Evolutionary conservation across 2,113 vertebrate species (phyloP).

Genomic region (Desmodus rotundus): DNA sequence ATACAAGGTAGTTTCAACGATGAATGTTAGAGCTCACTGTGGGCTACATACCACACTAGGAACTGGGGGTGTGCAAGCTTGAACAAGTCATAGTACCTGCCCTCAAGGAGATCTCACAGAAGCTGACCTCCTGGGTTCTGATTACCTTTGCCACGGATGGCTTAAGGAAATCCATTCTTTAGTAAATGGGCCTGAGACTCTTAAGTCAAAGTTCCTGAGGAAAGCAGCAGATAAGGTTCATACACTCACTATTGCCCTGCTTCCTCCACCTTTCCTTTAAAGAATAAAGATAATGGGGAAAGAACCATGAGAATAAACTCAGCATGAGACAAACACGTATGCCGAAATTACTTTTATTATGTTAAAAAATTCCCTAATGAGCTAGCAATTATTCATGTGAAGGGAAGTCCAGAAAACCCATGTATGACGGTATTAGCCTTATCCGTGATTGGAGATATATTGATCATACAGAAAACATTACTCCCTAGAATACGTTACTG

Average conservation of each 20-base stretch:
- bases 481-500: neutral
- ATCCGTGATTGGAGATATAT: neutral
- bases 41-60: neutral
- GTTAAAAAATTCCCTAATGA: slow-evolving; percentile 13
- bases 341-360: slow-evolving; percentile 54
- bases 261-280: neutral
- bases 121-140: neutral
- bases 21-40: neutral
- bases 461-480: neutral
- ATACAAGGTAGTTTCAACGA: neutral
- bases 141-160: neutral
- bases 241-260: neutral
- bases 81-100: neutral
- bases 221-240: neutral
- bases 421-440: neutral
- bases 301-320: neutral
- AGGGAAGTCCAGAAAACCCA: neutral
- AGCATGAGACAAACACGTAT: neutral
- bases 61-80: neutral
- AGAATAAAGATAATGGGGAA: neutral
- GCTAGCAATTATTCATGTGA: neutral
- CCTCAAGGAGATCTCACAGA: neutral
- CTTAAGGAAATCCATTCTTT: neutral
- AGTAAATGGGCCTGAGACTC: neutral
- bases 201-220: neutral